Evolutionary conservation across 2,888 invertebrate genomes (phyloP).

Genomic region (Xestia sexstrigata): DNA sequence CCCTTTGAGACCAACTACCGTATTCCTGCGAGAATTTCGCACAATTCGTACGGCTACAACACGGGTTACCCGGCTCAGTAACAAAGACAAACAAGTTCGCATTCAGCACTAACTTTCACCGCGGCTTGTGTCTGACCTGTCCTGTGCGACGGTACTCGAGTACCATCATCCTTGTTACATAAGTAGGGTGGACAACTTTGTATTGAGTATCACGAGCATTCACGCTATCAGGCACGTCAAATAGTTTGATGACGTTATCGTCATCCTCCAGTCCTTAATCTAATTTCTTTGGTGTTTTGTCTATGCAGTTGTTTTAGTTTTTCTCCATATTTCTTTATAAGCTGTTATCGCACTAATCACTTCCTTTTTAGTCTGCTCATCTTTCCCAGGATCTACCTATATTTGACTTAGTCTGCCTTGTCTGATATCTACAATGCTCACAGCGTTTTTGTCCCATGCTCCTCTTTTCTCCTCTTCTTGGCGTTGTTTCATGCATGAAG

Average conservation of each 20-base stretch:
- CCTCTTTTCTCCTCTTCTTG: neutral
- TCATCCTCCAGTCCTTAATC: neutral
- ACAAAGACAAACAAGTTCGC: constrained; percentile 52
- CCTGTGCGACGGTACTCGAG: constrained; percentile 21
- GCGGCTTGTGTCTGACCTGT: constrained; percentile 32
- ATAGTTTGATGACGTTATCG: too few relatives aligned
- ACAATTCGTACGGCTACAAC: constrained; percentile 1
- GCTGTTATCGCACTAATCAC: neutral
- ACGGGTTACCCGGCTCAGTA: constrained; percentile 10
- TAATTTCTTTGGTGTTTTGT: neutral
- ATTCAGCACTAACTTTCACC: constrained; percentile 56
- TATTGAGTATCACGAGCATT: neutral
- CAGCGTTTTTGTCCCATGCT: neutral
- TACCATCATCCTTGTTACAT: constrained; percentile 46
- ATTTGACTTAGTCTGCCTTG: neutral
- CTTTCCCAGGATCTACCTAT: neutral
- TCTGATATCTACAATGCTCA: neutral
- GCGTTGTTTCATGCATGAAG: neutral
- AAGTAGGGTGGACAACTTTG: constrained; percentile 19
- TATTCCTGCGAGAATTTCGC: constrained; percentile 4
- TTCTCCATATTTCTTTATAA: neutral
- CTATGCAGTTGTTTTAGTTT: neutral
- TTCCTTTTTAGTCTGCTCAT: neutral
- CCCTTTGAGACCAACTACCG: constrained; percentile 14
- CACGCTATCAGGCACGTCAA: too few relatives aligned